Percentiles rank a stretch among this genome's conserved stretches.
Evolutionary conservation across 1,140 invertebrate genomes (phyloP).

Genomic region (Ceratina japonica): DNA sequence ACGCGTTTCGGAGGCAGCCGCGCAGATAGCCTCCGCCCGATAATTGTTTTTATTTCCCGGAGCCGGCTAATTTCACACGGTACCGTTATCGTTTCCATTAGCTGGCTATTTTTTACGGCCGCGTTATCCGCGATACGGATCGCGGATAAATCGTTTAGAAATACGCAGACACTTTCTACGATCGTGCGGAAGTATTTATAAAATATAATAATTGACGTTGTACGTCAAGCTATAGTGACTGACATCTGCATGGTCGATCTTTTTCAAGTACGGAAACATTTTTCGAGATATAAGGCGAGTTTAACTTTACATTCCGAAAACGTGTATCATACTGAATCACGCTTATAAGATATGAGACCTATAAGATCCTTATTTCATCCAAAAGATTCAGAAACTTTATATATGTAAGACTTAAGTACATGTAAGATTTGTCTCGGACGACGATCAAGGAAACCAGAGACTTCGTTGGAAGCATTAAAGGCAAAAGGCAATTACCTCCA

Average conservation of each 20-base stretch:
- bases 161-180: no score
- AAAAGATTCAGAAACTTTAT: no score
- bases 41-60: conserved; percentile 28
- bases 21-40: background rate
- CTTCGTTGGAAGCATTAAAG: background rate
- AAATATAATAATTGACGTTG: no score
- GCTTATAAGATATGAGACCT: no score
- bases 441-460: background rate
- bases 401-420: background rate
- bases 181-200: no score
- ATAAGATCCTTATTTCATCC: no score
- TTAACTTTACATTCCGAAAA: no score
- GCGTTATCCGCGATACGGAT: conserved; percentile 1
- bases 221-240: no score
- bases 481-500: no score
- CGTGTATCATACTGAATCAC: no score
- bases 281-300: no score
- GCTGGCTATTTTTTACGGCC: conserved; percentile 7
- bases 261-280: no score
- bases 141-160: conserved; percentile 12
- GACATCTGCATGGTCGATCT: conserved; percentile 52
- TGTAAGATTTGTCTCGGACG: background rate
- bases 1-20: conserved; percentile 1
- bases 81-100: conserved; percentile 23
- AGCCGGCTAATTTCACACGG: conserved; percentile 23